phyloP scores from a whole-genome alignment of 2,888 invertebrate genomes.

The Nezara viridula region DNA sequence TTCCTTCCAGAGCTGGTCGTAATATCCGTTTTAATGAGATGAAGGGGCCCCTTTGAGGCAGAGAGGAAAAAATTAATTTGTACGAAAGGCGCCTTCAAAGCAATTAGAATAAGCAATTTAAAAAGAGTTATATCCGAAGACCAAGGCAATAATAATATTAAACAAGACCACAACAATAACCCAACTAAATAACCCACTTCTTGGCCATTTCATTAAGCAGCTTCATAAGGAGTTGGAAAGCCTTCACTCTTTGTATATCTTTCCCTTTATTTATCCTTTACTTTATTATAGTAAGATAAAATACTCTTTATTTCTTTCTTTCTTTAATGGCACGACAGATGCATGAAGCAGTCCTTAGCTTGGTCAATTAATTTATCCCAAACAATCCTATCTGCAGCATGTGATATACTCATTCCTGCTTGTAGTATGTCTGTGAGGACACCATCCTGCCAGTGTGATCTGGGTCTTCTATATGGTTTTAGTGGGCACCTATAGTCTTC shows the following conservation, averaged over 20 bases:
- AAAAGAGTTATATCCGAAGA: not conserved
- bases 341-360: too few species aligned
- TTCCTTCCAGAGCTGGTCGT: not conserved
- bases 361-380: too few species aligned
- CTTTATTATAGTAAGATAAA: not conserved
- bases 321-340: too few species aligned
- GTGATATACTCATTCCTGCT: too few species aligned
- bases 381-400: too few species aligned
- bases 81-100: not conserved
- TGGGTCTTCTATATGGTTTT: too few species aligned
- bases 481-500: too few species aligned
- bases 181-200: not conserved
- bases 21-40: slow-evolving; percentile 35
- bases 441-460: too few species aligned
- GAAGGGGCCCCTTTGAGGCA: not conserved
- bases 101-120: slow-evolving; percentile 18
- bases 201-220: not conserved
- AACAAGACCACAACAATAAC: slow-evolving; percentile 1
- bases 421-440: too few species aligned
- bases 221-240: not conserved
- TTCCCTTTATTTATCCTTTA: not conserved
- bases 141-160: slow-evolving; percentile 12
- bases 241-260: not conserved
- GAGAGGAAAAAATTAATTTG: slow-evolving; percentile 36
- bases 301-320: too few species aligned